Evolutionary conservation across 2,797 vertebrate species (phyloP), one percentile per base, ranked within the genome.

Genomic region (Botia almorhae): DNA sequence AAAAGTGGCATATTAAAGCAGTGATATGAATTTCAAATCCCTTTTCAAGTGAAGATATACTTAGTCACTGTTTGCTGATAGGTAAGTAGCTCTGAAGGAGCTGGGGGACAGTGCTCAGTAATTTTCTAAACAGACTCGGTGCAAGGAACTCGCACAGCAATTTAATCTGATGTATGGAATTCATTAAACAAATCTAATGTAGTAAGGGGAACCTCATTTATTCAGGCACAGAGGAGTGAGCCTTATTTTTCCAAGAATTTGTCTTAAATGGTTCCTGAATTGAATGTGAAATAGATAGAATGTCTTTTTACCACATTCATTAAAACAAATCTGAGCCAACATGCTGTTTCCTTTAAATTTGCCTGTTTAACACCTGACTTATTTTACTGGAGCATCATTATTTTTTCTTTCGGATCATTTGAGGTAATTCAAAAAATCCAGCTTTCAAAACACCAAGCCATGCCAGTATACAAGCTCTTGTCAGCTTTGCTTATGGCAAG

Each of bases 111-210:
- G 36, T 39, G 48, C 55, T 73, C 16, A 55, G 69, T 89, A 81
- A 89, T 89, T 85, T 83, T 86, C 83, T 85, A 84, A 90, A 88
- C 76, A 82, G 88, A 69, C 79, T 83, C 80, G 60, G 73, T 78
- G 43, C 16, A 79, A 73, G 33, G 70, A 80, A 75, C 67, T 82
- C 48, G 8, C 23, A 78, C 85, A 83, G 85, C 86, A 85, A 83
- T 87, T 88, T 85, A 85, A 87, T 83, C 83, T 92, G 90, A 93
- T 91, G 69, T 79, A 91, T 92, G 90, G 85, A 90, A 91, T 91
- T 91, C 88, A 92, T 92, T 91, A 89, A 87, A 78, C 43, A 3
- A 86, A 90, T 92, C 86, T 90, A 90, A 91, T 91, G 89, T 75
- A 75, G 84, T 70, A 29, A 81, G 71, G 84, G 88, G 88, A 87